Conservation (phyloP, 2,888 invertebrate species). For the Spisula solida region DNA sequence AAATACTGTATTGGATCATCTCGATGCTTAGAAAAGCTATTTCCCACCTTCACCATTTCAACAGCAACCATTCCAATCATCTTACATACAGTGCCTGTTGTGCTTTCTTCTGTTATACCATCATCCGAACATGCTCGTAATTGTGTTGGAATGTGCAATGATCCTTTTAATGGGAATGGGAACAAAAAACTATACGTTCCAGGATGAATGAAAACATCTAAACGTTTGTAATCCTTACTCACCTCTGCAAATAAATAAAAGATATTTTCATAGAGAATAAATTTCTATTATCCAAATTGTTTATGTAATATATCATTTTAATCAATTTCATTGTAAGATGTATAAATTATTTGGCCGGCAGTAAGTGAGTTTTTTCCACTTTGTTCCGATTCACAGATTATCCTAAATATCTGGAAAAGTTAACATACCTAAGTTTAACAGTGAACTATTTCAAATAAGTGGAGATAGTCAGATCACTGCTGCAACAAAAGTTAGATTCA, state of each 20-base stretch:
- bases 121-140: not conserved
- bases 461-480: too few relatives aligned
- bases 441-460: too few relatives aligned
- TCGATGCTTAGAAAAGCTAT: not conserved
- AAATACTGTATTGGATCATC: not conserved
- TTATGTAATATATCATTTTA: too few relatives aligned
- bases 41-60: not conserved
- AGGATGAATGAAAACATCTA: conserved; percentile 1
- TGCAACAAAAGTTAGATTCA: too few relatives aligned
- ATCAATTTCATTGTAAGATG: too few relatives aligned
- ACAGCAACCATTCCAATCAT: conserved; percentile 11
- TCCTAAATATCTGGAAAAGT: too few relatives aligned
- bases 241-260: conserved; percentile 32
- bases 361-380: too few relatives aligned
- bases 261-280: not conserved
- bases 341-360: too few relatives aligned
- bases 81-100: not conserved
- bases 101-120: not conserved
- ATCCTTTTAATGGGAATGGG: not conserved
- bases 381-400: too few relatives aligned
- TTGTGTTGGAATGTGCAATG: not conserved
- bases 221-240: not conserved
- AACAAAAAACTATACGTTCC: conserved; percentile 18
- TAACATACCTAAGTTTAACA: too few relatives aligned
- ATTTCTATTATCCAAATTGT: too few relatives aligned